phyloP scores from a whole-genome alignment of 2,797 vertebrate species.

The Vespertilio murinus region DNA sequence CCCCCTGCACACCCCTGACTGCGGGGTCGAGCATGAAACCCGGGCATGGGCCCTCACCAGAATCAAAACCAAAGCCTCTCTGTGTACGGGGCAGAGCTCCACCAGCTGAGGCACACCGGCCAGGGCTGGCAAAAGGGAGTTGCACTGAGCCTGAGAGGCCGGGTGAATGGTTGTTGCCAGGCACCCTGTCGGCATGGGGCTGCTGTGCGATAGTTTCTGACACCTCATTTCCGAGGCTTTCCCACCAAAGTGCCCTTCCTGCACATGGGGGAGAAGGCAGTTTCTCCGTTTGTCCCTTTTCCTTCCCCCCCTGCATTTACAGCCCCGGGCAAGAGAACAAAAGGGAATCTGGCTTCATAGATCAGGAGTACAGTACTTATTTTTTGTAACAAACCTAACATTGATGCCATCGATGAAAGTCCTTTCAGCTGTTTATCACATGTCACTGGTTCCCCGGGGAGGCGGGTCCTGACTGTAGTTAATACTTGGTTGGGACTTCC shows the following conservation, averaged over 20 bases:
- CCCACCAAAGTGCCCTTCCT: not conserved
- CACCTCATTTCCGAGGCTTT: not conserved
- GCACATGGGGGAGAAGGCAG: not conserved
- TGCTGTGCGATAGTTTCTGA: fast-evolving
- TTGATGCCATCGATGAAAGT: constrained; percentile 67
- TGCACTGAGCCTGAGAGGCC: not conserved
- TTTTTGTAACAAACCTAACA: constrained; percentile 65
- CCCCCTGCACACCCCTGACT: not conserved
- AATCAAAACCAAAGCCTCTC: not conserved
- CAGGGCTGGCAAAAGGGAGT: not conserved
- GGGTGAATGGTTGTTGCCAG: not conserved
- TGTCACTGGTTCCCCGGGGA: constrained; percentile 45
- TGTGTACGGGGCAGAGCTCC: not conserved
- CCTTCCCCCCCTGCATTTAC: not conserved
- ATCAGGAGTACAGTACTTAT: constrained; percentile 56
- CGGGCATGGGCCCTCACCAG: not conserved
- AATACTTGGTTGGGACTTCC: not conserved
- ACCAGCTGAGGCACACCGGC: not conserved
- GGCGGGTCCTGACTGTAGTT: constrained; percentile 32
- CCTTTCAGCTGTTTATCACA: constrained; percentile 60
- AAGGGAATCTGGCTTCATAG: constrained; percentile 59
- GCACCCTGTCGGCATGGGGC: not conserved
- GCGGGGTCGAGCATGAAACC: not conserved
- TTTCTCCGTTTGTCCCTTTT: not conserved
- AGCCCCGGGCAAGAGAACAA: constrained; percentile 29